These are phyloP conservation scores for Bubo blakistoni DNA, from an alignment of 2,113 vertebrate species.

Conservation along the genomic window DNA sequence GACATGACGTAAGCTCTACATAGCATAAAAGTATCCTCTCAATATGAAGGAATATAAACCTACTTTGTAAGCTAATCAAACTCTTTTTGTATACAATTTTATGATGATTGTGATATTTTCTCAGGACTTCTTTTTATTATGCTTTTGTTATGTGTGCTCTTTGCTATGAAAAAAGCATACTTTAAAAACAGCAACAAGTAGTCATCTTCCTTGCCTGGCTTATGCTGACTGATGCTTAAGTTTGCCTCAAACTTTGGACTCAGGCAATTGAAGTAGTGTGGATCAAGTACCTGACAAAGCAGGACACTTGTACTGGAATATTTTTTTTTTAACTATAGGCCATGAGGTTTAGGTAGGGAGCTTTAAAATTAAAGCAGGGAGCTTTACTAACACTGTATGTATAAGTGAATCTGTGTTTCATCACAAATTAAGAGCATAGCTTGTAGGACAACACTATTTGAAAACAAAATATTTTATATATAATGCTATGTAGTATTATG, in stretches of 20 bases:
- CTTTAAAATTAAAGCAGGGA: background rate
- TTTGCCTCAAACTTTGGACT: background rate
- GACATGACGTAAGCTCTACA: background rate
- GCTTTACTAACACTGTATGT: background rate
- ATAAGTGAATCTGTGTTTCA: background rate
- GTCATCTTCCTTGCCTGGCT: background rate
- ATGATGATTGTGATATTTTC: background rate
- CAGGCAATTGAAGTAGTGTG: too few relatives aligned
- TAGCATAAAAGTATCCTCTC: background rate
- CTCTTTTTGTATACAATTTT: background rate
- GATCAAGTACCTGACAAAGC: background rate
- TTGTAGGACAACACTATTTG: background rate
- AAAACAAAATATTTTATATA: background rate
- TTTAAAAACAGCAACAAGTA: background rate
- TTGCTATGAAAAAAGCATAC: background rate
- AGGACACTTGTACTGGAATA: background rate
- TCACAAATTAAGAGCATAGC: background rate
- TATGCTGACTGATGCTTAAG: background rate
- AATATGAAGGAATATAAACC: background rate
- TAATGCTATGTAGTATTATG: background rate
- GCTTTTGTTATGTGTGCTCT: background rate
- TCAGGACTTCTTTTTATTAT: background rate
- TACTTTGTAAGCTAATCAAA: background rate
- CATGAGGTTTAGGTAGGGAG: background rate
- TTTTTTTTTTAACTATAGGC: background rate